Evolutionary conservation across 2,888 invertebrate genomes (phyloP), one percentile per base, ranked within the genome.

Genomic region (Drosophila neotestacea): DNA sequence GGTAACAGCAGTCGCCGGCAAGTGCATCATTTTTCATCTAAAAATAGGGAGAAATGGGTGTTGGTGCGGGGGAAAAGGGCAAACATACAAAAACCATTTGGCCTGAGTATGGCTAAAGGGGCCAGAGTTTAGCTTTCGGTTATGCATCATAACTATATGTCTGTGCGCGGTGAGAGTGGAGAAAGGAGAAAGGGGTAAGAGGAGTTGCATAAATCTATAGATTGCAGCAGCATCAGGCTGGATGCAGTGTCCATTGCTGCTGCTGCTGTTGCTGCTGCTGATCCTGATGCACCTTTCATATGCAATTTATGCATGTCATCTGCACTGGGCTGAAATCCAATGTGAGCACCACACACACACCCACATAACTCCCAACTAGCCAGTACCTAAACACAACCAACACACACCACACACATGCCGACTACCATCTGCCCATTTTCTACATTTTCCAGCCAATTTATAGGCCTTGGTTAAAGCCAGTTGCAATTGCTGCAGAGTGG

Each of bases 221-320:
- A 85, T 88, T 81, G 76, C 84, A 79, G 55, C 56, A 61, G 66
- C 30, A 47, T 46, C 54, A 56, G 63, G 46, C 72, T 65, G 76
- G 39, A 48, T 65, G 50, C 66, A 67, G 52, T 47, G 61, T n/a
- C 46, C 16, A 36, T 42, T 58, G 47, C 41, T 52, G 54, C 59
- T 48, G 64, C 58, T 34, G 11, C 27, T 63, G 60, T 30, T 54
- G 56, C 39, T 44, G 55, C 54, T 41, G 62, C 63, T 52, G 46
- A 48, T 63, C 58, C 72, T 75, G 83, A 74, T 77, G 83, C 88
- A 85, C 85, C 88, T 85, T 85, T 85, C 84, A 88, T 84, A 84
- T 88, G 85, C 85, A 86, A 86, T 86, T 86, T 88, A 86, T 86
- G 84, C 80, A 84, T 81, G 79, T 82, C 85, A 86, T 80, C 88